These are phyloP conservation scores for Mesocentrotus franciscanus DNA, from an alignment of 53 echinoderm and acorn worm species.

Conservation along the genomic window DNA sequence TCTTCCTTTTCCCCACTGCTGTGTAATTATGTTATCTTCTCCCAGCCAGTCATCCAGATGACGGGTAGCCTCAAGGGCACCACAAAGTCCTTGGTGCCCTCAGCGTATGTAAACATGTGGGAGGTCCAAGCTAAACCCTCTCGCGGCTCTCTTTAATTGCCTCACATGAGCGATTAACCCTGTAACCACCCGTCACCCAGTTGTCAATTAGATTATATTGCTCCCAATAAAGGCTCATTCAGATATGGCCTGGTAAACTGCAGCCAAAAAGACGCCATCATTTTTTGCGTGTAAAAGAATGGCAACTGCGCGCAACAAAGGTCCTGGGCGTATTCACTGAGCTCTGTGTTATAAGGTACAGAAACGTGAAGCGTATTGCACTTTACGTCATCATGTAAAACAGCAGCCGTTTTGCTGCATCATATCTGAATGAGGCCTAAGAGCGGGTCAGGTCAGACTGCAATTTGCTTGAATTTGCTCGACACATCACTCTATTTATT, in stretches of 20 bases:
- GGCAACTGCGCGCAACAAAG: too few relatives aligned
- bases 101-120: neutral
- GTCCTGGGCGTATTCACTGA: too few relatives aligned
- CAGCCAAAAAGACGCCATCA: too few relatives aligned
- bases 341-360: too few relatives aligned
- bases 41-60: neutral
- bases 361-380: too few relatives aligned
- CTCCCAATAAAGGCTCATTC: neutral
- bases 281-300: too few relatives aligned
- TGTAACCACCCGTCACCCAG: neutral
- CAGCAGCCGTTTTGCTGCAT: too few relatives aligned
- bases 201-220: neutral
- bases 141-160: slow-evolving; percentile 7
- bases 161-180: slow-evolving; percentile 52
- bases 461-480: neutral
- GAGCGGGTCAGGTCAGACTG: neutral
- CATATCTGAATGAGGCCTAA: neutral
- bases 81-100: neutral
- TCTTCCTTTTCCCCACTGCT: too few relatives aligned
- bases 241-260: too few relatives aligned
- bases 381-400: too few relatives aligned
- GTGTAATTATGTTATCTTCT: too few relatives aligned
- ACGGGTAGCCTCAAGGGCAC: neutral
- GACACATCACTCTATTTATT: neutral
- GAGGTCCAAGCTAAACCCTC: neutral